phyloP scores from a whole-genome alignment of 2,888 invertebrate species.

The Agrotis clavis region DNA sequence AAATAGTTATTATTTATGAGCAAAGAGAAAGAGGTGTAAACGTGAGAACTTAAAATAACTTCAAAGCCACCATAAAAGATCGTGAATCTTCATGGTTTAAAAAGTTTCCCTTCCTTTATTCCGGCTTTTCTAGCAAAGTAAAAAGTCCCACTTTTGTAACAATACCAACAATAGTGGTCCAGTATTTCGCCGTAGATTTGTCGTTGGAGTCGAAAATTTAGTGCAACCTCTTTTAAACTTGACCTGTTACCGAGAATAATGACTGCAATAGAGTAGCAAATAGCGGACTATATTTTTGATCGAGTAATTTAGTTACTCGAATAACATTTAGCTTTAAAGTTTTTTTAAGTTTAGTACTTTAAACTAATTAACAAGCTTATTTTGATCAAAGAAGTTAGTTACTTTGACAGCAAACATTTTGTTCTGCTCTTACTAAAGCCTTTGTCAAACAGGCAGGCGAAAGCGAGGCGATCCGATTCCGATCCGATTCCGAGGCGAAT shows the following conservation, averaged over 20 bases:
- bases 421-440: too few relatives aligned
- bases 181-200: constrained; percentile 81
- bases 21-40: background rate
- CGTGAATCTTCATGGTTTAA: constrained; percentile 18
- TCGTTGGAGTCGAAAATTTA: constrained; percentile 82
- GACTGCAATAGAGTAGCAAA: constrained; percentile 64
- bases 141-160: constrained; percentile 73
- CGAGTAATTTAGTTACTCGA: background rate
- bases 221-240: constrained; percentile 86
- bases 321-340: too few relatives aligned
- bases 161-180: constrained; percentile 79
- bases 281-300: background rate
- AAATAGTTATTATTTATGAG: background rate
- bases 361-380: background rate
- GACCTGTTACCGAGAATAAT: constrained; percentile 76
- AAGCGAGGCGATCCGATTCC: too few relatives aligned
- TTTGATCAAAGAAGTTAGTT: too few relatives aligned
- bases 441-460: too few relatives aligned
- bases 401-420: too few relatives aligned
- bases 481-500: too few relatives aligned
- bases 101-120: constrained; percentile 48
- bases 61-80: constrained; percentile 18
- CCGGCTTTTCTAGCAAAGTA: constrained; percentile 46
- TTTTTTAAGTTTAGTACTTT: too few relatives aligned
- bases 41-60: constrained; percentile 5